These are phyloP conservation scores for Rhodophaea formosa DNA, from an alignment of 2,888 invertebrate species.

Conservation along the genomic window DNA sequence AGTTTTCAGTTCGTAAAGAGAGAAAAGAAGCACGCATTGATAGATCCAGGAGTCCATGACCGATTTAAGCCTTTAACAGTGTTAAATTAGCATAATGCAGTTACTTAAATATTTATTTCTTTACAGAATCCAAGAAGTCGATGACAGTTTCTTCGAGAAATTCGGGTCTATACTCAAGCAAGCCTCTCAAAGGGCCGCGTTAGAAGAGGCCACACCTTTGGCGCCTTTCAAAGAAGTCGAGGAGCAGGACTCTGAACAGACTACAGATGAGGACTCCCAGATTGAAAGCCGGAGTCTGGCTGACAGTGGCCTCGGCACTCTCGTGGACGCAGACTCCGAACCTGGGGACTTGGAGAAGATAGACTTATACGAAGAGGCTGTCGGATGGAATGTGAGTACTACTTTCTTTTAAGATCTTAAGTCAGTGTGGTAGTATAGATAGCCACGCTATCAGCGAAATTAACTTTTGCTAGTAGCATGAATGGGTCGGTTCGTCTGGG, in stretches of 20 bases:
- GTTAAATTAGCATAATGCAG: no score
- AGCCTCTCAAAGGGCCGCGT: conserved; percentile 80
- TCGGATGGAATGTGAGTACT: conserved; percentile 89
- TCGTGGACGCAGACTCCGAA: conserved; percentile 85
- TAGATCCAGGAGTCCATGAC: no score
- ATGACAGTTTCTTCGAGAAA: conserved; percentile 92
- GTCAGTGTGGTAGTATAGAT: no score
- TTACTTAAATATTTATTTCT: conserved; percentile 29
- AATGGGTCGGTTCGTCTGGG: no score
- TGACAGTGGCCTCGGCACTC: conserved; percentile 79
- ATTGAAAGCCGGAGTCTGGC: conserved; percentile 59
- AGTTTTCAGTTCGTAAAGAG: no score
- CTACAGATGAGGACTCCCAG: conserved; percentile 54
- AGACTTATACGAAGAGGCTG: conserved; percentile 83
- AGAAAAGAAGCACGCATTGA: no score
- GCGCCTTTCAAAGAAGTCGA: conserved; percentile 74
- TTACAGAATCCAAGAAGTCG: conserved; percentile 89
- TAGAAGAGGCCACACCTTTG: conserved; percentile 78
- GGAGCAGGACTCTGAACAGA: conserved; percentile 68
- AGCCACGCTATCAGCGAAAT: no score
- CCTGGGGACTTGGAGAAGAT: conserved; percentile 83
- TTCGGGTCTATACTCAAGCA: conserved; percentile 88
- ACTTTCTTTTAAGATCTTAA: no score
- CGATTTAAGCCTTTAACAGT: no score
- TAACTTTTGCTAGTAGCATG: no score